Evolutionary conservation across 2,797 vertebrate species (phyloP), one percentile per base, ranked within the genome.

Genomic region (Fratercula arctica): DNA sequence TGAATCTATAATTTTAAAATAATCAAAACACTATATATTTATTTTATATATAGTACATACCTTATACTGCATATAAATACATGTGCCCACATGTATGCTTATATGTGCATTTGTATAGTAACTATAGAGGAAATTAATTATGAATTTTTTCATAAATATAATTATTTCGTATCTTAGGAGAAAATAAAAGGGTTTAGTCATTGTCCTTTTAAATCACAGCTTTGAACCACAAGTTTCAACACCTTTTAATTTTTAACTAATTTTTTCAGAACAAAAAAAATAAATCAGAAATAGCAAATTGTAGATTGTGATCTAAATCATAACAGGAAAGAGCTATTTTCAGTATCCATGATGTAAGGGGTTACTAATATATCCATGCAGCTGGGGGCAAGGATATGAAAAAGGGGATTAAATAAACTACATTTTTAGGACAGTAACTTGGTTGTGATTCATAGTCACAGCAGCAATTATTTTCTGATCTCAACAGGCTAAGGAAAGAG

Each of bases 251-350:
- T 46, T 95, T 94, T 54, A 86, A 45, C 10, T 78, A 15, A 35
- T 76, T n/a, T 87, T 61, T 74, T 51, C 33, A 81, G 59, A 50
- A n/a, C 77, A 75, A 93, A 84, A 89, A 84, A 90, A 75, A 60
- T n/a, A 87, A 70, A 63, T 60, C 29, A 92, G n/a, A 73, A 21
- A 39, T 76, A 69, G 11, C 4, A 72, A 93, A 45, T 17, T 89
- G 18, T 43, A 93, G 37, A 73, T 87, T 66, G 39, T 66, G 56
- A 94, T 87, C 80, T 69, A 83, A 92, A 96, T 33, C 78, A 77
- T 73, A 96, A 91, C 67, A 94, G 84, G 80, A 95, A 97, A 87
- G 74, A 89, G 24, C 26, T 91, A 88, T 95, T 96, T 96, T 93
- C 57, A 46, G 66, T 81, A 53, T 19, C 69, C 59, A 59, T 84